These are phyloP conservation scores for Glandiceps talaboti DNA, from an alignment of 53 echinoderm and acorn worm genomes.

Conservation along the genomic window DNA sequence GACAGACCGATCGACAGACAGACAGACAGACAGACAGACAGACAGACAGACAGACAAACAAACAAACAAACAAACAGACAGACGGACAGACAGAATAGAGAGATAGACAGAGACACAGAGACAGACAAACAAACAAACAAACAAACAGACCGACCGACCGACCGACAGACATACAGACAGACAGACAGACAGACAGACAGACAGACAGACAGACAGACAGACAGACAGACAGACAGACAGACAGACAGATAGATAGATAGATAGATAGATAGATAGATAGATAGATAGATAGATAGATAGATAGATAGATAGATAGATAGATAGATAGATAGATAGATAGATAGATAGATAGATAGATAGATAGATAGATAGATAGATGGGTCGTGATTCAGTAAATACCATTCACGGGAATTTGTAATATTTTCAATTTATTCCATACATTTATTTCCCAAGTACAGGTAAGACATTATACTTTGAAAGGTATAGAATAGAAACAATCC, in stretches of 20 bases:
- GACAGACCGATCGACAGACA: background rate
- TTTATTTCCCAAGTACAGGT: too few species aligned
- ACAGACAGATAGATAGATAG: background rate
- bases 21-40: slow-evolving; percentile 1
- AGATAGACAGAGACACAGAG: background rate
- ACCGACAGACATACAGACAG: background rate
- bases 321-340: too few species aligned
- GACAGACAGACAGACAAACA: background rate
- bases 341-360: too few species aligned
- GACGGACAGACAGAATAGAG: background rate
- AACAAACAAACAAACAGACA: background rate
- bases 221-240: background rate
- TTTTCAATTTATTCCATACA: too few species aligned
- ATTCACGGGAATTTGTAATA: too few species aligned
- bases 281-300: too few species aligned
- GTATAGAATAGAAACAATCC: too few species aligned
- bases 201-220: background rate
- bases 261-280: too few species aligned
- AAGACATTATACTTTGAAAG: too few species aligned
- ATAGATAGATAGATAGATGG: too few species aligned
- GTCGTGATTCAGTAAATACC: too few species aligned
- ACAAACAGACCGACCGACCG: background rate
- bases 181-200: background rate
- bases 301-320: too few species aligned
- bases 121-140: background rate